A percentile compares a stretch with the other conserved stretches of the same genome.
These are phyloP conservation scores for Lasioglossum figueresi DNA, from an alignment of 2,888 invertebrate species.

Conservation along the genomic window DNA sequence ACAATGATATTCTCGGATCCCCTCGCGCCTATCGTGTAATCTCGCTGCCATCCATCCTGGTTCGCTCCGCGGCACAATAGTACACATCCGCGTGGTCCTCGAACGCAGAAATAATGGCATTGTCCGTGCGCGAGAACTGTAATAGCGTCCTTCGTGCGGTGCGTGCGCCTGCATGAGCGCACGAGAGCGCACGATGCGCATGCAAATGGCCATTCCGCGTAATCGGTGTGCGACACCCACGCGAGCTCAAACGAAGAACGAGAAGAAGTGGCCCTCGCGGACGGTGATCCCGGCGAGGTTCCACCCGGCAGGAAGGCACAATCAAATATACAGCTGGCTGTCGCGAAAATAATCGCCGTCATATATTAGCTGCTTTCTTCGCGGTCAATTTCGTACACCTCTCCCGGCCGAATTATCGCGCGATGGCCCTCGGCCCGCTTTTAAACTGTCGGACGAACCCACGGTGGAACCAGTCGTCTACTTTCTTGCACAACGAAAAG, in stretches of 20 bases:
- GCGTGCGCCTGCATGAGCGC: constrained; percentile 19
- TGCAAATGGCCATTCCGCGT: constrained; percentile 43
- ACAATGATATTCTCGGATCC: constrained; percentile 55
- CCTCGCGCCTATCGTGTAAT: constrained; percentile 66
- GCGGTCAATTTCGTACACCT: constrained; percentile 11
- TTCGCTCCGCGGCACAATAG: constrained; percentile 63
- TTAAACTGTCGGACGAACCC: not conserved
- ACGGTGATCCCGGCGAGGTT: constrained; percentile 5
- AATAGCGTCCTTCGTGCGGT: constrained; percentile 46
- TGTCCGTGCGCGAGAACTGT: constrained; percentile 58
- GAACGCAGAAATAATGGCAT: constrained; percentile 68
- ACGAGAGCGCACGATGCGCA: constrained; percentile 2
- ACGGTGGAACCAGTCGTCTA: no score
- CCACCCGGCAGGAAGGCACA: not conserved
- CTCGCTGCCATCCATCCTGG: constrained; percentile 62
- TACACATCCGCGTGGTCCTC: constrained; percentile 62
- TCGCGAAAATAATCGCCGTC: constrained; percentile 42
- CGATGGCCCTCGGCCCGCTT: not conserved
- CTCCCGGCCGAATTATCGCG: constrained; percentile 6
- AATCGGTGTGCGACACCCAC: constrained; percentile 57
- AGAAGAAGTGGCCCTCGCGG: constrained; percentile 29
- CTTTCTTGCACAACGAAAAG: no score
- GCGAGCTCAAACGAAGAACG: constrained; percentile 43
- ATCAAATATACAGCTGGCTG: constrained; percentile 32
- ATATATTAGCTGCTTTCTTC: constrained; percentile 35